A percentile compares a stretch with the other conserved stretches of the same genome.
These are phyloP conservation scores for Apamea crenata DNA, from an alignment of 2,888 invertebrate genomes.

Conservation along the genomic window DNA sequence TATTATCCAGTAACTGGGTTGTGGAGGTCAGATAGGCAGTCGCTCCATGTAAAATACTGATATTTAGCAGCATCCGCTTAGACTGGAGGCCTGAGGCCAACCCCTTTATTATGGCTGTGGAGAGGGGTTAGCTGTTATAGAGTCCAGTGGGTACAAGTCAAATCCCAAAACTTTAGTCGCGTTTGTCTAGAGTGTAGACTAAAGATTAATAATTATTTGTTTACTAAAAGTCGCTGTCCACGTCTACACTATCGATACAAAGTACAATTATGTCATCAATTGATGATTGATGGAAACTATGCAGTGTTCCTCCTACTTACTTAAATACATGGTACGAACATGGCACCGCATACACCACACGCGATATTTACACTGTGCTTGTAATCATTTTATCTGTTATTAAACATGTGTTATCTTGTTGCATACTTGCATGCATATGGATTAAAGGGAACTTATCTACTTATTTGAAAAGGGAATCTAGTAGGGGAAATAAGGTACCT, in stretches of 20 bases:
- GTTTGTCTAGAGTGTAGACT: no score
- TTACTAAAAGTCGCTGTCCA: no score
- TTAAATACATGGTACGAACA: not conserved
- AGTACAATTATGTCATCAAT: not conserved
- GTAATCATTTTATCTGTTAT: conserved; percentile 29
- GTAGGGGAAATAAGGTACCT: not conserved
- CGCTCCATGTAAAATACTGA: no score
- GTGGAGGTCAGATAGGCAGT: no score
- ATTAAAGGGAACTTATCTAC: conserved; percentile 27
- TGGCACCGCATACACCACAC: not conserved
- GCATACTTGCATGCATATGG: conserved; percentile 10
- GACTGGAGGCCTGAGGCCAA: no score
- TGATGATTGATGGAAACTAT: not conserved
- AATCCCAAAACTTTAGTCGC: not conserved
- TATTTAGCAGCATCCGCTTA: no score
- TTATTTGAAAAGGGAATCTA: not conserved
- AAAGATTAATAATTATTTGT: not conserved
- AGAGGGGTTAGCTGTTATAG: not conserved
- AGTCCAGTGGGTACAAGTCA: not conserved
- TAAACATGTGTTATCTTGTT: conserved; percentile 29
- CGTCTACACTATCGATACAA: not conserved
- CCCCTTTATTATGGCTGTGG: no score
- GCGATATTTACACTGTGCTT: conserved; percentile 25
- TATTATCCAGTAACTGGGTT: no score
- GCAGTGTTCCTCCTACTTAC: not conserved